Conservation (phyloP, 2,888 invertebrate genomes). For the Fragum sueziense region DNA sequence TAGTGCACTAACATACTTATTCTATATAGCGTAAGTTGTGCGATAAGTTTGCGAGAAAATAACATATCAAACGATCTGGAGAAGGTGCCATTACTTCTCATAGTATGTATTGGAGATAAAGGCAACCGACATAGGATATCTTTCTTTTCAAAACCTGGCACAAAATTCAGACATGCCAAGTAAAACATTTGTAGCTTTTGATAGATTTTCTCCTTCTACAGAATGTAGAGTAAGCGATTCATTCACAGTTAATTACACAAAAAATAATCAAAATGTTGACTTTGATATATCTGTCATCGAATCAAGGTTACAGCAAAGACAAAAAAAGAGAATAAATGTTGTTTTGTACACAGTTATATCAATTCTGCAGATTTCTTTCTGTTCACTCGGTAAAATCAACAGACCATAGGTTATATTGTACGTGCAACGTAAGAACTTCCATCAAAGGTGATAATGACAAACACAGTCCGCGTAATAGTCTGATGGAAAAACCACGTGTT, state of each 20-base stretch:
- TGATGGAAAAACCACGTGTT: constrained; percentile 4
- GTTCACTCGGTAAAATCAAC: neutral
- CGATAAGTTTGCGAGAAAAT: no score
- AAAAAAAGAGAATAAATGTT: neutral
- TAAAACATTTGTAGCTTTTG: no score
- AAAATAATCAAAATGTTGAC: neutral
- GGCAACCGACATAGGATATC: no score
- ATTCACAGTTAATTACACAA: neutral
- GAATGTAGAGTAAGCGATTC: neutral
- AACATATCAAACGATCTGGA: no score
- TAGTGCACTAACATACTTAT: no score
- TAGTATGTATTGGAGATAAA: no score
- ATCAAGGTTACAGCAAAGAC: neutral
- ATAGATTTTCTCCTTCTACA: no score
- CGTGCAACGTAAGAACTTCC: constrained; percentile 2
- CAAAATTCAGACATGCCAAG: no score
- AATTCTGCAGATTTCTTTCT: constrained; percentile 8
- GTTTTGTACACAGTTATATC: neutral
- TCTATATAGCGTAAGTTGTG: no score
- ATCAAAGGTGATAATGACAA: constrained; percentile 14
- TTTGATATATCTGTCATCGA: neutral
- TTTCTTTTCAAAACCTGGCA: neutral
- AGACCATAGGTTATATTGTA: constrained; percentile 9
- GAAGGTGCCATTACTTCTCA: neutral
- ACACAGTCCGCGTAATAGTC: constrained; percentile 7